Evolutionary conservation across 2,113 vertebrate species (phyloP).

Genomic region (Beaufortia kweichowensis): DNA sequence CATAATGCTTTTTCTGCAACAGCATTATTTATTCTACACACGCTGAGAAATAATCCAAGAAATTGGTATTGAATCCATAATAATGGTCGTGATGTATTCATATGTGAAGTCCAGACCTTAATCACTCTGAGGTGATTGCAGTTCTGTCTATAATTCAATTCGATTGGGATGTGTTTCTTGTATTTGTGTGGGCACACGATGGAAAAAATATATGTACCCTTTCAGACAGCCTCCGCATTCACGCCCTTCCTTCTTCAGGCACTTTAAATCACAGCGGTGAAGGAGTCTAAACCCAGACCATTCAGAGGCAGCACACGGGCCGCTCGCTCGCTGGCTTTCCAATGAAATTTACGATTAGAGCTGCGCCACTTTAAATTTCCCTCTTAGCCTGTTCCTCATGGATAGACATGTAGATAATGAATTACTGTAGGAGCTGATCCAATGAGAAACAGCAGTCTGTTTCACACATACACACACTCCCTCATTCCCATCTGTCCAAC

Average conservation of each 20-base stretch:
- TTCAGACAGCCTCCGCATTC: neutral
- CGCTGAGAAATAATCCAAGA: too few species aligned
- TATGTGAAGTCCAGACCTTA: too few species aligned
- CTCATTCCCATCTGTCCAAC: neutral
- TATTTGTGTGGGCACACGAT: neutral
- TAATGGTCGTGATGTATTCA: too few species aligned
- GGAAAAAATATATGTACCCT: neutral
- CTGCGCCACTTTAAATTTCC: conserved; percentile 35
- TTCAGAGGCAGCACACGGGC: neutral
- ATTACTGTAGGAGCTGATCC: conserved; percentile 7
- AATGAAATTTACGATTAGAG: conserved; percentile 42
- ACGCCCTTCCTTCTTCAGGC: conserved; percentile 2
- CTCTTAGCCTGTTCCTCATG: conserved; percentile 16
- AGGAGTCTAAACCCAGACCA: conserved; percentile 11
- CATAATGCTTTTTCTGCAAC: too few species aligned
- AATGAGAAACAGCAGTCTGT: neutral
- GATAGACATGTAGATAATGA: conserved; percentile 34
- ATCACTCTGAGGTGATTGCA: neutral
- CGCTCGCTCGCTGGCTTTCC: neutral
- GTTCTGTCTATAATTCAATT: neutral
- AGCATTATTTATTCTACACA: too few species aligned
- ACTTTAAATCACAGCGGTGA: conserved; percentile 42
- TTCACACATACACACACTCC: neutral
- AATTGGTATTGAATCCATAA: too few species aligned
- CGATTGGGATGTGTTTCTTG: neutral